A percentile compares a stretch with the other conserved stretches of the same genome.
These are phyloP conservation scores for Erinaceus europaeus DNA, from an alignment of 2,113 vertebrate species.

Conservation along the genomic window DNA sequence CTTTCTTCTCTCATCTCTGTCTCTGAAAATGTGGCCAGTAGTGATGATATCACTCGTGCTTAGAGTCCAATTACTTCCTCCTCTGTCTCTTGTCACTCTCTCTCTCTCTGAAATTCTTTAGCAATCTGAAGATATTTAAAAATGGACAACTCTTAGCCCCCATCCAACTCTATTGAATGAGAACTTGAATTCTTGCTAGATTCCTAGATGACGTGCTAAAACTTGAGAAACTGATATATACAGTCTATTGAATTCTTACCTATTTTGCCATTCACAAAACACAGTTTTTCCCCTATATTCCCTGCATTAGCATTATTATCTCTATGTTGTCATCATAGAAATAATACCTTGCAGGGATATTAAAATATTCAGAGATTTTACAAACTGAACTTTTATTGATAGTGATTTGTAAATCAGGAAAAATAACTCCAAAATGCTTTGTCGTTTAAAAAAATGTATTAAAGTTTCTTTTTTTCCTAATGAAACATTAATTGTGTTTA, in stretches of 20 bases:
- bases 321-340: too few species aligned
- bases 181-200: neutral
- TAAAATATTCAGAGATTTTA: neutral
- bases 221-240: neutral
- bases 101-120: too few species aligned
- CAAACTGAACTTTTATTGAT: neutral
- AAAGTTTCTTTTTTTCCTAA: neutral
- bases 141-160: neutral
- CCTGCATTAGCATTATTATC: too few species aligned
- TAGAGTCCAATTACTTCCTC: too few species aligned
- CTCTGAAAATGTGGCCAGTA: too few species aligned
- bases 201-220: neutral
- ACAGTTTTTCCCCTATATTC: too few species aligned
- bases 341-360: constrained; percentile 1
- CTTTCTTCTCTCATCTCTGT: too few species aligned
- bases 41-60: too few species aligned
- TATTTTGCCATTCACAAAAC: neutral
- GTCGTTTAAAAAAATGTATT: neutral
- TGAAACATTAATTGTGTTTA: neutral
- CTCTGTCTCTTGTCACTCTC: too few species aligned
- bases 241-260: neutral
- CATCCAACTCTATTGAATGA: neutral
- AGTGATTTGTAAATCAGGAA: neutral
- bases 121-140: neutral
- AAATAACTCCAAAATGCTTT: neutral